Base-by-base conservation (phyloP, 2,888 invertebrate genomes). In the Odontocerum albicorne region DNA sequence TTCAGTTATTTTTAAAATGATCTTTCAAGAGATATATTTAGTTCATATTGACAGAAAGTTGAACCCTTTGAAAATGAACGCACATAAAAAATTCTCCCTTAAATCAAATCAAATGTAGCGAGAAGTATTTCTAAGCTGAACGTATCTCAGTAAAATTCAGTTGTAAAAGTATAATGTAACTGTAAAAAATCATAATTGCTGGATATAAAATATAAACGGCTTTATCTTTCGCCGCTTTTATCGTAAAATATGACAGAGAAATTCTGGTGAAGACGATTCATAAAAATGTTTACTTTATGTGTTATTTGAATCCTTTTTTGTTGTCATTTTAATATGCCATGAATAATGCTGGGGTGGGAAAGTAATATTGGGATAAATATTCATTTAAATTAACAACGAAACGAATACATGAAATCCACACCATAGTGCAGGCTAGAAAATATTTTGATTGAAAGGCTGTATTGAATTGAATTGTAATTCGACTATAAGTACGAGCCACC, bases 361-460 rank as follows among this genome's bases (percentile, higher is more conserved):
- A 58, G 55, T 58, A 55, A 58, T 58, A 55, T 45, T 51, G 15
- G 51, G n/a, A n/a, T n/a, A n/a, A n/a, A n/a, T n/a, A n/a, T n/a
- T n/a, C n/a, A n/a, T n/a, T n/a, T n/a, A n/a, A n/a, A n/a, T n/a
- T n/a, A n/a, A n/a, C n/a, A n/a, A n/a, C n/a, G n/a, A n/a, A n/a
- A n/a, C n/a, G n/a, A n/a, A n/a, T n/a, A n/a, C n/a, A n/a, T n/a
- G n/a, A n/a, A n/a, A n/a, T n/a, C n/a, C n/a, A n/a, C n/a, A n/a
- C n/a, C n/a, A n/a, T n/a, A n/a, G n/a, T n/a, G n/a, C n/a, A n/a
- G n/a, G n/a, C n/a, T n/a, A n/a, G n/a, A n/a, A n/a, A n/a, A n/a
- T n/a, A n/a, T n/a, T n/a, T n/a, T n/a, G n/a, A n/a, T n/a, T n/a
- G n/a, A n/a, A n/a, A n/a, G n/a, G n/a, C n/a, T n/a, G n/a, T n/a